Evolutionary conservation across 2,797 vertebrate species (phyloP), one percentile per base, ranked within the genome.

Genomic region (Loriculus beryllinus): DNA sequence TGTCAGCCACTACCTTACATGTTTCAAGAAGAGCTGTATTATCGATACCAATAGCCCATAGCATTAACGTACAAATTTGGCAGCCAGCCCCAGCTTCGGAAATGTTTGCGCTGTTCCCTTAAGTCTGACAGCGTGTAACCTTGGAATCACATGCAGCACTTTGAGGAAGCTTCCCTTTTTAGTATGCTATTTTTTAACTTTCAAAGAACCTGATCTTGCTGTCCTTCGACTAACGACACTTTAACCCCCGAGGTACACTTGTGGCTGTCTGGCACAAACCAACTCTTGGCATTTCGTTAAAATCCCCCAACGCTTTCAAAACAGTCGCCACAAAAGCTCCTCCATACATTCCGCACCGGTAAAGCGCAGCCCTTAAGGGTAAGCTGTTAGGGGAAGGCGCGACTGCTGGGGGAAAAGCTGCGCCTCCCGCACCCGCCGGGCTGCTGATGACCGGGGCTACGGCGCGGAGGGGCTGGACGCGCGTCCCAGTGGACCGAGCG

Each of bases 111-210:
- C 54, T 21, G 37, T 7, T 75, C 31, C 21, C 74, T 4, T 6
- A 64, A 10, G 22, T 62, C 51, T 67, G 64, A 60, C 57, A 29
- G 40, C 26, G 45, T 22, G 6, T 77, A 89, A 89, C 75, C 86
- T 79, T 62, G 93, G 69, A 83, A 71, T 65, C 39, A 37, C 37
- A 67, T 31, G 37, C 79, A 82, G 33, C 70, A 31, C 65, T 85
- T 74, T 3, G 47, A 59, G 26, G 22, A 57, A 86, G 31, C 33
- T 78, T 23, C 33, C 37, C 33, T 47, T 80, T 64, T 26, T 4
- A 75, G 60, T 47, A 39, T 1, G 3, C 0, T 5, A 68, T 65
- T 56, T 81, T 77, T 67, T n/a, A 77, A 57, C 56, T 72, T 76
- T 82, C 39, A 39, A 13, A 89, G 15, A 83, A 48, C 31, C 57